phyloP scores from a whole-genome alignment of 2,797 vertebrate species.

The Sardinella longiceps region DNA sequence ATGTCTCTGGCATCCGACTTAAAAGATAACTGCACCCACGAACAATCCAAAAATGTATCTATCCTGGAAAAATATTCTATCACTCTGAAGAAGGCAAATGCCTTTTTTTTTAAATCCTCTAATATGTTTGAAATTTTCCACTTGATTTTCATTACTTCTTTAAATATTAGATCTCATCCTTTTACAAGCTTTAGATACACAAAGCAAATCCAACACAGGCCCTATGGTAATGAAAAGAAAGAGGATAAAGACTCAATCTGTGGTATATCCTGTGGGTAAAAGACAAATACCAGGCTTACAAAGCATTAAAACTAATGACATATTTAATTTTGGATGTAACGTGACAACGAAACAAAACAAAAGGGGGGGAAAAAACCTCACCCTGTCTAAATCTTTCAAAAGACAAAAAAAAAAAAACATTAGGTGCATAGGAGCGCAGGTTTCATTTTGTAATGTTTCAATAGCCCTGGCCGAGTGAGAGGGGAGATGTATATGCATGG shows the following conservation, averaged over 20 bases:
- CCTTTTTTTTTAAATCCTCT: conserved; percentile 50
- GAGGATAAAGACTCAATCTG: conserved; percentile 67
- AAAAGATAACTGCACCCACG: conserved; percentile 11
- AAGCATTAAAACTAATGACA: conserved; percentile 65
- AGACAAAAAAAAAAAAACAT: too few species aligned
- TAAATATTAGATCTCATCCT: conserved; percentile 62
- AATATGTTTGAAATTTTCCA: conserved; percentile 51
- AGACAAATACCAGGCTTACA: conserved; percentile 67
- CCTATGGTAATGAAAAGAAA: conserved; percentile 36
- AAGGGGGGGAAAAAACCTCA: background rate
- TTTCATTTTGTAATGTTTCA: background rate
- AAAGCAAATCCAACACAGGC: conserved; percentile 61
- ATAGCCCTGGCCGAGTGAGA: background rate
- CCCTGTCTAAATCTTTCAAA: background rate
- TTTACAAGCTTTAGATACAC: conserved; percentile 56
- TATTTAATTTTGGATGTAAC: conserved; percentile 63
- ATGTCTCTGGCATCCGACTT: background rate
- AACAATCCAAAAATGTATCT: conserved; percentile 22
- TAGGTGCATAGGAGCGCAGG: background rate
- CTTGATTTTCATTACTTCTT: conserved; percentile 46
- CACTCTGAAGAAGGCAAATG: background rate
- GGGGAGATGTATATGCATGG: background rate
- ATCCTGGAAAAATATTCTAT: conserved; percentile 2
- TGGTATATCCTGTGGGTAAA: conserved; percentile 60
- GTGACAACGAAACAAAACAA: conserved; percentile 52